These are phyloP conservation scores for Pteropus rufus DNA, from an alignment of 2,797 vertebrate genomes.

Conservation along the genomic window DNA sequence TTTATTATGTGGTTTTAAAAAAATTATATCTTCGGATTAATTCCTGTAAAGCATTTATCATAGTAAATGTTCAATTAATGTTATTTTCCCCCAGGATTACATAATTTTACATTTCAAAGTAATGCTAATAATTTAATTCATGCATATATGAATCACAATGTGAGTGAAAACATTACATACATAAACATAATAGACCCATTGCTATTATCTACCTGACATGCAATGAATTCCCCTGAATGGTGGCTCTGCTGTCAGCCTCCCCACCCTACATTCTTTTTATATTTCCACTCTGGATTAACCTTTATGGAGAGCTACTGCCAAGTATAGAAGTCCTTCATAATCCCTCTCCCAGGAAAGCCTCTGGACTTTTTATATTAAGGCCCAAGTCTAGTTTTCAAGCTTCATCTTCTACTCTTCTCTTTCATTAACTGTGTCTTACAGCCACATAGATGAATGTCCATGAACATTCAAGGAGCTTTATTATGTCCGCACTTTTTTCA, in stretches of 20 bases:
- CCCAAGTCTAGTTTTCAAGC: not conserved
- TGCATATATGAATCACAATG: not conserved
- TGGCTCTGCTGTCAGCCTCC: not conserved
- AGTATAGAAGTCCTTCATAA: not conserved
- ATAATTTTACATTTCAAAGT: not conserved
- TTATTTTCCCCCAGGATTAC: not conserved
- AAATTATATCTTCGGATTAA: not conserved
- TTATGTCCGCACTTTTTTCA: not conserved
- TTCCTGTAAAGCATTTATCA: not conserved
- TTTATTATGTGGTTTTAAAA: not conserved
- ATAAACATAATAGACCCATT: not conserved
- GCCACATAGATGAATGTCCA: not conserved
- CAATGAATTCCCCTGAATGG: not conserved
- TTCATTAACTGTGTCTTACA: not conserved
- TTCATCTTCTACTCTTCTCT: not conserved
- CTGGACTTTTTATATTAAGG: not conserved
- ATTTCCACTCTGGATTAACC: not conserved
- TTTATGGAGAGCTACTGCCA: not conserved
- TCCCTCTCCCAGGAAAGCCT: not conserved
- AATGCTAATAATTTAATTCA: not conserved
- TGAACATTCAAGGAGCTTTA: not conserved
- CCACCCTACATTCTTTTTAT: not conserved
- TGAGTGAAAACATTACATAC: not conserved
- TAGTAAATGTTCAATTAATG: not conserved
- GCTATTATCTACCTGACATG: not conserved